phyloP scores from a whole-genome alignment of 2,888 invertebrate genomes.

The Mesopsocus fuscifrons region DNA sequence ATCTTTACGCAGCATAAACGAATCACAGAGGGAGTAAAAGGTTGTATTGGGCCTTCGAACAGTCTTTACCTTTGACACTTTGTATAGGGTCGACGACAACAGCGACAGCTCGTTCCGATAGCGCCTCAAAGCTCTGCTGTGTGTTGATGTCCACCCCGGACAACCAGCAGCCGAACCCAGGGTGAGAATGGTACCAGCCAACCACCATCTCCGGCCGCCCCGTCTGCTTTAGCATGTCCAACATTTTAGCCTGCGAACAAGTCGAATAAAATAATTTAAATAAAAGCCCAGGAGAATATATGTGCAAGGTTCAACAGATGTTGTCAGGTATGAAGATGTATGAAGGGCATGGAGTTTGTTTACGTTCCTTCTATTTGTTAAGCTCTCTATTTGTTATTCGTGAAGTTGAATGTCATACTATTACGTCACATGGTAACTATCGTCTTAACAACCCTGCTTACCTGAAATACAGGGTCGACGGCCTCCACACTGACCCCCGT shows the following conservation, averaged over 20 bases:
- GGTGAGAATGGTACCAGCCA: slow-evolving; percentile 97
- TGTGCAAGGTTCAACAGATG: too few species aligned
- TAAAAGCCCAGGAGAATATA: too few species aligned
- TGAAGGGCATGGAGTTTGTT: too few species aligned
- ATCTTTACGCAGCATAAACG: too few species aligned
- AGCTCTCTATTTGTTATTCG: not conserved
- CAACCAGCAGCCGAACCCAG: slow-evolving; percentile 99
- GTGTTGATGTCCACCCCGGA: slow-evolving; percentile 99
- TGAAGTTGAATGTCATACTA: too few species aligned
- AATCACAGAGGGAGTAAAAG: too few species aligned
- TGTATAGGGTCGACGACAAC: slow-evolving; percentile 99
- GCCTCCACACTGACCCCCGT: slow-evolving; percentile 97
- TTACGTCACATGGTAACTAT: too few species aligned
- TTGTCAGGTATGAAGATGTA: too few species aligned
- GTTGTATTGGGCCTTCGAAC: too few species aligned
- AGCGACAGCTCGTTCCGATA: slow-evolving; percentile 95
- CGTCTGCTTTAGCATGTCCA: slow-evolving; percentile 64
- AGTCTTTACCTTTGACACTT: slow-evolving; percentile 83
- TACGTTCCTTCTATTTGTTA: too few species aligned
- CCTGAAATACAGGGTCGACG: slow-evolving; percentile 98
- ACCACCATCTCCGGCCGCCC: slow-evolving; percentile 99
- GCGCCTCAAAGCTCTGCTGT: slow-evolving; percentile 96
- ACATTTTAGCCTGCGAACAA: slow-evolving; percentile 51
- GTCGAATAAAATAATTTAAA: not conserved
- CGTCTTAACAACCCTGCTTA: too few species aligned